Percentiles rank a stretch among this genome's conserved stretches.
These are phyloP conservation scores for Dolomedes plantarius DNA, from an alignment of 2,888 invertebrate species.

Conservation along the genomic window DNA sequence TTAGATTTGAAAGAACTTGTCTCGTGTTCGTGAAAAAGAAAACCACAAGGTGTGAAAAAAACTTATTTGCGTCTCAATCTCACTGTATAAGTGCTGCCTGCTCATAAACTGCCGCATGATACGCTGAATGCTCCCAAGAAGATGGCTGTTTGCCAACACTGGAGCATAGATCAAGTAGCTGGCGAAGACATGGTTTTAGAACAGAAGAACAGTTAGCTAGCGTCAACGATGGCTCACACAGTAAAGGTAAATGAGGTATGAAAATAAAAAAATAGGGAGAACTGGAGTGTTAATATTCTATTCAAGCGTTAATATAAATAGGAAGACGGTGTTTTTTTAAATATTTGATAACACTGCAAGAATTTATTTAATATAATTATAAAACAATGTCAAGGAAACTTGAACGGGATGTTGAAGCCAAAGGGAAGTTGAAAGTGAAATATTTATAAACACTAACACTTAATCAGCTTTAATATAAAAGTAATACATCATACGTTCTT, in stretches of 20 bases:
- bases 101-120: neutral
- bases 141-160: constrained; percentile 41
- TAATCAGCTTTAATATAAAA: no score
- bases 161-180: constrained; percentile 33
- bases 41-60: constrained; percentile 52
- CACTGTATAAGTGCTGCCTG: neutral
- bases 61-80: constrained; percentile 52
- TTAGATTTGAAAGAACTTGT: no score
- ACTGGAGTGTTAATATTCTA: neutral
- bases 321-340: no score
- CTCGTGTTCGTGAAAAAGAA: neutral
- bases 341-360: no score
- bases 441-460: no score
- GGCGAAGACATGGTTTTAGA: constrained; percentile 2
- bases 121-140: neutral
- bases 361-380: no score
- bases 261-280: neutral
- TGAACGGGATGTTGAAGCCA: no score
- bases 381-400: no score
- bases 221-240: neutral
- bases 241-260: neutral
- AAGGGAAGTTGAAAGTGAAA: no score
- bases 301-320: no score
- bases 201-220: neutral
- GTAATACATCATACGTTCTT: no score